Conservation (phyloP, 2,797 vertebrate species). For the Arctocebus calabarensis region DNA sequence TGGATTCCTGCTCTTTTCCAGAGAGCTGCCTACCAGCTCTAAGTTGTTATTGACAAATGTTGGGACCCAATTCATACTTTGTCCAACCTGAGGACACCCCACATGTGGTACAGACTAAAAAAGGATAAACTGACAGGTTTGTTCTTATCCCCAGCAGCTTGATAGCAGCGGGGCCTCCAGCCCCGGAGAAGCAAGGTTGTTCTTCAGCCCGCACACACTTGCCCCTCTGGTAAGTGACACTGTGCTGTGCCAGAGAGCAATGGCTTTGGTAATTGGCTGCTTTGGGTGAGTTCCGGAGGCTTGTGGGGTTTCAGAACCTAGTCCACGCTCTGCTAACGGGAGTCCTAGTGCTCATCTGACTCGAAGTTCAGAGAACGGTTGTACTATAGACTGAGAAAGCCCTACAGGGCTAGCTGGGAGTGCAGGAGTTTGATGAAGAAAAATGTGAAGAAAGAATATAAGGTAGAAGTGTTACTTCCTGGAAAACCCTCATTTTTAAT, state of each 20-base stretch:
- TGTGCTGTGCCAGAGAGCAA: fast-evolving
- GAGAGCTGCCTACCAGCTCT: conserved; percentile 74
- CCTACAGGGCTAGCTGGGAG: not conserved
- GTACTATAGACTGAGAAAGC: not conserved
- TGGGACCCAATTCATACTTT: conserved; percentile 6
- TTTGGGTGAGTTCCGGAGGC: not conserved
- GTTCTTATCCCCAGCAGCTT: not conserved
- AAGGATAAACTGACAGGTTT: not conserved
- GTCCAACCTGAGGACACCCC: not conserved
- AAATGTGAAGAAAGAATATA: not conserved
- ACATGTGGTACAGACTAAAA: not conserved
- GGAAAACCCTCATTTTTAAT: conserved; percentile 31
- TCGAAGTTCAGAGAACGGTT: not conserved
- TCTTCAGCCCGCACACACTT: not conserved
- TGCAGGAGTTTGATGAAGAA: not conserved
- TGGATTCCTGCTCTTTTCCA: conserved; percentile 73
- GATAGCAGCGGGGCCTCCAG: not conserved
- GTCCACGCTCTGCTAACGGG: not conserved
- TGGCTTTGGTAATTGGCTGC: not conserved
- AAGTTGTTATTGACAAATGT: conserved; percentile 78
- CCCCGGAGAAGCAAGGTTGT: not conserved
- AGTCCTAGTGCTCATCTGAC: not conserved
- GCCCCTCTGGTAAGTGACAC: not conserved
- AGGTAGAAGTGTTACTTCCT: not conserved
- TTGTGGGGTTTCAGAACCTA: not conserved